phyloP scores from a whole-genome alignment of 2,113 vertebrate species.

The Amblyornis subalaris region DNA sequence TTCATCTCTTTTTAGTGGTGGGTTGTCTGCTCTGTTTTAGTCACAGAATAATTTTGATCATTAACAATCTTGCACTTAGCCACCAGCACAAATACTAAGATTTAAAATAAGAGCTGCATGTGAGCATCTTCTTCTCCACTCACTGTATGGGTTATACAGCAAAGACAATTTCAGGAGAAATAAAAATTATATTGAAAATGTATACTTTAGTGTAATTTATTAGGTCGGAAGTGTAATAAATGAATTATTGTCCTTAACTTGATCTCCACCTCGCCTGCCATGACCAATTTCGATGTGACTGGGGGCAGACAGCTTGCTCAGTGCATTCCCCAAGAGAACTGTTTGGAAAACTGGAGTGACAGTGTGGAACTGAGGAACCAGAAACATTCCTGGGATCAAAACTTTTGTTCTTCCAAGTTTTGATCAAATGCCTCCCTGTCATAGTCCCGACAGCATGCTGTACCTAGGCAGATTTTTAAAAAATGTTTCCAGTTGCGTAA shows the following conservation, averaged over 20 bases:
- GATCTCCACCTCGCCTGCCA: not conserved
- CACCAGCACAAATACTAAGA: not conserved
- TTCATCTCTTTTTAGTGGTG: not conserved
- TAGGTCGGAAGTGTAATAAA: not conserved
- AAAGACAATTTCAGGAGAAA: not conserved
- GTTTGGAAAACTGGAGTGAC: not conserved
- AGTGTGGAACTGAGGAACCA: not conserved
- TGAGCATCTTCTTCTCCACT: not conserved
- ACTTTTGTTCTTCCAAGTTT: not conserved
- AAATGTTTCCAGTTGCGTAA: not conserved
- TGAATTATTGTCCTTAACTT: not conserved
- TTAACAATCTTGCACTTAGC: not conserved
- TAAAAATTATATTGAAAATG: not conserved
- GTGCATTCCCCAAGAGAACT: rapidly evolving
- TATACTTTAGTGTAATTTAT: not conserved
- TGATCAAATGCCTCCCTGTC: not conserved
- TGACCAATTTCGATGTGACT: rapidly evolving
- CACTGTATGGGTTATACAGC: not conserved
- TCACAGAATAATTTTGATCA: not conserved
- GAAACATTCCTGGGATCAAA: not conserved
- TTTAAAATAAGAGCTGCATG: not conserved
- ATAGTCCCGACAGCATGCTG: rapidly evolving
- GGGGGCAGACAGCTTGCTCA: rapidly evolving
- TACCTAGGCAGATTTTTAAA: not conserved
- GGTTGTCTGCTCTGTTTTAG: not conserved